Evolutionary conservation across 2,888 invertebrate genomes (phyloP).

Genomic region (Mermis nigrescens): DNA sequence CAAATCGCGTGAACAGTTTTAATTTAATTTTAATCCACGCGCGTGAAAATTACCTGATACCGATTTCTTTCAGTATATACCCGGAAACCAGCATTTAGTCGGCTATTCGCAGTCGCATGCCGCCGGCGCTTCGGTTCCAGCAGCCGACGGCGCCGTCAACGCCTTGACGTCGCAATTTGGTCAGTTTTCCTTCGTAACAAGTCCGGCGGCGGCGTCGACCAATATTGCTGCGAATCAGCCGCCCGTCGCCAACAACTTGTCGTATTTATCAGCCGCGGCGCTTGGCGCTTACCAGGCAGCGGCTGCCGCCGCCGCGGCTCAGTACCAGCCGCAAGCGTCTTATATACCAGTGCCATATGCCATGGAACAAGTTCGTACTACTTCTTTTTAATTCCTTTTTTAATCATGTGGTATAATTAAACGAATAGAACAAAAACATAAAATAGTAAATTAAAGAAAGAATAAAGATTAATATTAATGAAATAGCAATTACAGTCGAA

Average conservation of each 20-base stretch:
- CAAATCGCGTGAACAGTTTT: too few relatives aligned
- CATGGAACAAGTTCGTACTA: too few relatives aligned
- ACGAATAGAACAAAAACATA: neutral
- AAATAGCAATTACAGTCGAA: too few relatives aligned
- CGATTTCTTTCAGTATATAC: too few relatives aligned
- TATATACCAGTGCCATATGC: neutral
- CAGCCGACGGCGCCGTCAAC: neutral
- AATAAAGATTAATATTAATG: too few relatives aligned
- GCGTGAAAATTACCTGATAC: too few relatives aligned
- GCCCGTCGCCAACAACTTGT: too few relatives aligned
- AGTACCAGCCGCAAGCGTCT: neutral
- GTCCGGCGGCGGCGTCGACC: too few relatives aligned
- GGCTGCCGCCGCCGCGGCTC: neutral
- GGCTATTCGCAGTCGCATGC: neutral
- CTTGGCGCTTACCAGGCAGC: neutral
- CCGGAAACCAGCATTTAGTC: neutral
- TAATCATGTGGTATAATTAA: neutral
- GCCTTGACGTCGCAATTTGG: neutral
- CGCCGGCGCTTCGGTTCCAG: neutral
- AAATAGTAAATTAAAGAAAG: too few relatives aligned
- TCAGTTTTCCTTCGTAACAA: neutral
- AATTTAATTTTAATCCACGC: too few relatives aligned
- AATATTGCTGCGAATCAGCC: neutral
- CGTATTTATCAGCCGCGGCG: neutral
- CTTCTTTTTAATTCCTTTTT: too few relatives aligned